Evolutionary conservation across 2,888 invertebrate species (phyloP), one percentile per base, ranked within the genome.

Genomic region (Torymus aiolomorphi): DNA sequence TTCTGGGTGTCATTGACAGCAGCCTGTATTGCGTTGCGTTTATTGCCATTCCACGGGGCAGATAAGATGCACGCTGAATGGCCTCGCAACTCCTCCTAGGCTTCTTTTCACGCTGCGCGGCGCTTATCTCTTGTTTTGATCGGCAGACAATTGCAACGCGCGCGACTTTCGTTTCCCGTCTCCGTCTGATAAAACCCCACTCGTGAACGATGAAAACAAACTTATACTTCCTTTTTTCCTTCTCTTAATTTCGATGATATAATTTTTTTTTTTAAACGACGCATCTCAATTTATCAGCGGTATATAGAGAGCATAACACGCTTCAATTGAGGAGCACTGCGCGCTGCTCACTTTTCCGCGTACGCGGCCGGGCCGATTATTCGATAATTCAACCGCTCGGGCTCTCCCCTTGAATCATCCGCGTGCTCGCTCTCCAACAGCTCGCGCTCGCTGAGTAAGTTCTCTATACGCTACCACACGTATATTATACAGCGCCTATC

Each of bases 31-130:
- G 63, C 24, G 57, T 24, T 82, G 82, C 83, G 82, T 84, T 86
- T 85, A 85, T 83, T 84, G 84, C 80, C 84, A 86, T 86, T 87
- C 85, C 85, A 72, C n/a, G 56, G 56, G 52, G 13, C 61, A 57
- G 81, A 82, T 83, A 81, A 76, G 62, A 42, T 67, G 59, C 54
- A 1, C 42, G 80, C 76, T 82, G 76, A 67, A 73, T 56, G 62
- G 42, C 66, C 71, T 56, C 82, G 84, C 82, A 84, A 83, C 83
- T 84, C 42, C 80, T 62, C 16, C 66, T 51, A 16, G 16, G 42
- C 59, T 51, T 16, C 31, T 63, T 70, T 63, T 76, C 52, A 76
- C 69, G 51, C 24, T 56, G 2, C 51, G 49, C 8, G 12, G 5
- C 16, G 10, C 24, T 57, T 72, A 65, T 77, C 72, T 72, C 52